Evolutionary conservation across 2,797 vertebrate species (phyloP).

Genomic region (Mus caroli): DNA sequence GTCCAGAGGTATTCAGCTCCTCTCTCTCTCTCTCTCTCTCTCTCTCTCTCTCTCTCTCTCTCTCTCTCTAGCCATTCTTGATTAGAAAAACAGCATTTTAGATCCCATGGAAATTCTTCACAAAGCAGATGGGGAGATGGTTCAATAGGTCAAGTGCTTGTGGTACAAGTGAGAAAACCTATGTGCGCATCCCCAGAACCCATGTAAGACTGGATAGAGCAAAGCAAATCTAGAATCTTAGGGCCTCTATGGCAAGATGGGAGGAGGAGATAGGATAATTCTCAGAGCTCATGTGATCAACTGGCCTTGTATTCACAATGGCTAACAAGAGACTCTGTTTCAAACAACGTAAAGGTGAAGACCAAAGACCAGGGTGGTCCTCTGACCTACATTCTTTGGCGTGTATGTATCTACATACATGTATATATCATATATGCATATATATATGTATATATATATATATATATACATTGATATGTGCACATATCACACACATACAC

Average conservation of each 20-base stretch:
- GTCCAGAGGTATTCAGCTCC: not conserved
- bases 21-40: not conserved
- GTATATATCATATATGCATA: not conserved
- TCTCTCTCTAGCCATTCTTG: not conserved
- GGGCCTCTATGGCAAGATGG: not conserved
- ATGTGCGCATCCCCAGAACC: not conserved
- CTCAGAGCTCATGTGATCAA: not conserved
- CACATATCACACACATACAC: not conserved
- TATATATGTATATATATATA: not conserved
- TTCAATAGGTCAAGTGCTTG: not conserved
- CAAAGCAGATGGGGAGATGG: not conserved
- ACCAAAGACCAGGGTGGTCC: not conserved
- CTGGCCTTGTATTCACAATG: not conserved
- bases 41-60: constrained; percentile 9
- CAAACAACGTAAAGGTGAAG: not conserved
- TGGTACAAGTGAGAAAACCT: not conserved
- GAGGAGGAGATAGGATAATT: not conserved
- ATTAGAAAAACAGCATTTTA: constrained; percentile 60
- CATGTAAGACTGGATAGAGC: not conserved
- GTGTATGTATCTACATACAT: not conserved
- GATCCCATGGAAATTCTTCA: constrained; percentile 2
- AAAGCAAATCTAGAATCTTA: not conserved
- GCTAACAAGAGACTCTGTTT: not conserved
- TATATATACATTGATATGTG: not conserved
- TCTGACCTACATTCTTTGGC: not conserved